A percentile compares a stretch with the other conserved stretches of the same genome.
phyloP scores from a whole-genome alignment of 1,140 invertebrate species.

The Diorhabda sublineata region DNA sequence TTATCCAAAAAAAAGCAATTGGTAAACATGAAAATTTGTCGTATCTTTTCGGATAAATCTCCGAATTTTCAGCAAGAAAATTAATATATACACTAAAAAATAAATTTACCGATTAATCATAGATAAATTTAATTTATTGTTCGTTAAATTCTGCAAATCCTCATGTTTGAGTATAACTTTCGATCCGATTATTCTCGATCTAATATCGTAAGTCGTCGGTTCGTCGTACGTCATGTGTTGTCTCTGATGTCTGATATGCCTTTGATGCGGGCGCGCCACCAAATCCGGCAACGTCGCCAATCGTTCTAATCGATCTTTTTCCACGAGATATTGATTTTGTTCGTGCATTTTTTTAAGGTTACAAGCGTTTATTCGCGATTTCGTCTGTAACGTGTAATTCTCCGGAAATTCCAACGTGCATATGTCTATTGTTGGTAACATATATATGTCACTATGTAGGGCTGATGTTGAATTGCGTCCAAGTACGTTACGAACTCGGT shows the following conservation, averaged over 20 bases:
- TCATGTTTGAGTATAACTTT: conserved; percentile 5
- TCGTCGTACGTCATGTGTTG: conserved; percentile 27
- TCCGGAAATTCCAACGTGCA: conserved; percentile 40
- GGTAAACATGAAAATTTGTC: too few species aligned
- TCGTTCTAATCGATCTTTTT: conserved; percentile 32
- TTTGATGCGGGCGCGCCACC: conserved; percentile 8
- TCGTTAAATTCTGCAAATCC: conserved; percentile 11
- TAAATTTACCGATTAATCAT: conserved; percentile 9
- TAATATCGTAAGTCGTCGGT: conserved; percentile 1
- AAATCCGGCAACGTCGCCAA: conserved; percentile 27
- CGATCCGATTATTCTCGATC: conserved; percentile 8
- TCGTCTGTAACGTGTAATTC: conserved; percentile 21
- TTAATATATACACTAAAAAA: not conserved
- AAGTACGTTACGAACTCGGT: conserved; percentile 37
- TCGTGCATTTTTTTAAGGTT: conserved; percentile 37
- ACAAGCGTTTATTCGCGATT: conserved; percentile 32
- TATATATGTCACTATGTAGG: conserved; percentile 35
- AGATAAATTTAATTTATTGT: conserved; percentile 11
- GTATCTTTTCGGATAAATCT: too few species aligned
- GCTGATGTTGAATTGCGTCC: conserved; percentile 40
- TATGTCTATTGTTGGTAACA: conserved; percentile 42
- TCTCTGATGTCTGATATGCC: conserved; percentile 38
- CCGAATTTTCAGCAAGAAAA: too few species aligned
- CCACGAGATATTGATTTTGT: conserved; percentile 25
- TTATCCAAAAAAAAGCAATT: too few species aligned